Base-by-base conservation (phyloP, 2,888 invertebrate genomes). In the Acleris holmiana region DNA sequence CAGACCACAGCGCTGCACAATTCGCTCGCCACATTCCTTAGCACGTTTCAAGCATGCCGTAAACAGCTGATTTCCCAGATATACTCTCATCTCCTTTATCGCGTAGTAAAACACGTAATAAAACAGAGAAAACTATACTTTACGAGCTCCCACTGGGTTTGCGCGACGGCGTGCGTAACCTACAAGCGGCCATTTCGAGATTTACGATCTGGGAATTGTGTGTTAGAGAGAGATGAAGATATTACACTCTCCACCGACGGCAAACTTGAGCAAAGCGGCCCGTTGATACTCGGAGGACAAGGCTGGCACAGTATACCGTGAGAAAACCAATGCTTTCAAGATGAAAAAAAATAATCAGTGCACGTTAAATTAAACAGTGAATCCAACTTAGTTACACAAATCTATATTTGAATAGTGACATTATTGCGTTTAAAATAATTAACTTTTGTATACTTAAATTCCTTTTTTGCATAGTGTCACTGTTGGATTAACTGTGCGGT, bases 121-220 rank as follows among this genome's bases (percentile, higher is more conserved):
- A 91, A 91, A 93, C 91, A 91, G 93, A 93, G 93, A 93, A 87
- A 88, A 89, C 88, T 89, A 89, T 91, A 91, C 79, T 91, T 92
- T 92, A 91, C 89, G 89, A 85, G 88, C 90, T 89, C 87, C 85
- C 85, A 72, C 85, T 75, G 83, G 87, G 84, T 84, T 85, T 82
- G 88, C 89, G 89, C 86, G 88, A 88, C 90, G 88, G 89, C 91
- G 91, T 90, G 90, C 93, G 92, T 93, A 93, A 93, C 91, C 93
- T 93, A 93, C 91, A 93, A 92, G 93, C 92, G 93, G 93, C 93
- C 93, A 91, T 93, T 93, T 93, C 93, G 84, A 91, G 92, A 93
- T 93, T 93, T 93, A 93, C 93, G 93, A 93, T 85, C 93, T 93
- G 93, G 93, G 93, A 93, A 93, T 91, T 93, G 91, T 88, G 89